Evolutionary conservation across 2,797 vertebrate genomes (phyloP).

Genomic region (Spatula clypeata): DNA sequence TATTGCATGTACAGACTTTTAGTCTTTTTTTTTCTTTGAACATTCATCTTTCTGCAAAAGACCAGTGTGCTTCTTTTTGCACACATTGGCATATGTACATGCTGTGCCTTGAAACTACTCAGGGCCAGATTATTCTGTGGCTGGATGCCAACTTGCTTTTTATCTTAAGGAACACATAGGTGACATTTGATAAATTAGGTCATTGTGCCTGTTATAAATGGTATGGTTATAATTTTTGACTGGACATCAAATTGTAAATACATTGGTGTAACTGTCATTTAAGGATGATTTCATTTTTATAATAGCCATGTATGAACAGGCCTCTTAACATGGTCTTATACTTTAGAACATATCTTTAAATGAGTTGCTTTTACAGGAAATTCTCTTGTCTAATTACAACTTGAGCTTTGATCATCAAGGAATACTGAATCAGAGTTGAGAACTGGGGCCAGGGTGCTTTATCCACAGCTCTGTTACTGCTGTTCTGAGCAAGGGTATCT

Average conservation of each 20-base stretch:
- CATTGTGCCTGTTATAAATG: not conserved
- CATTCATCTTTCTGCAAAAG: not conserved
- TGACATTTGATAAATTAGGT: not conserved
- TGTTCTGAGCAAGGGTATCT: not conserved
- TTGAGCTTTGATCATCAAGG: not conserved
- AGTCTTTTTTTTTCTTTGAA: not conserved
- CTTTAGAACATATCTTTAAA: not conserved
- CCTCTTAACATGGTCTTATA: not conserved
- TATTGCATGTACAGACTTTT: not conserved
- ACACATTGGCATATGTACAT: not conserved
- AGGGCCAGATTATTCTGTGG: not conserved
- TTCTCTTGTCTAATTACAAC: not conserved
- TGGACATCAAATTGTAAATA: not conserved
- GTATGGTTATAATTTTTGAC: not conserved
- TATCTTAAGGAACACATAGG: not conserved
- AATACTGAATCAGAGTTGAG: not conserved
- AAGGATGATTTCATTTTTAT: not conserved
- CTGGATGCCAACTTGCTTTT: constrained; percentile 5
- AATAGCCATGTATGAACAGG: not conserved
- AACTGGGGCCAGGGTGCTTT: not conserved
- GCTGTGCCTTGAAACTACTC: not conserved
- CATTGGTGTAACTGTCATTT: not conserved
- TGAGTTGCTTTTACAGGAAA: not conserved
- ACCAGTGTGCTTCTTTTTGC: not conserved
- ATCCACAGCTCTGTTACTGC: not conserved